A percentile compares a stretch with the other conserved stretches of the same genome.
phyloP scores from a whole-genome alignment of 2,113 vertebrate species.

The Chionomys nivalis region DNA sequence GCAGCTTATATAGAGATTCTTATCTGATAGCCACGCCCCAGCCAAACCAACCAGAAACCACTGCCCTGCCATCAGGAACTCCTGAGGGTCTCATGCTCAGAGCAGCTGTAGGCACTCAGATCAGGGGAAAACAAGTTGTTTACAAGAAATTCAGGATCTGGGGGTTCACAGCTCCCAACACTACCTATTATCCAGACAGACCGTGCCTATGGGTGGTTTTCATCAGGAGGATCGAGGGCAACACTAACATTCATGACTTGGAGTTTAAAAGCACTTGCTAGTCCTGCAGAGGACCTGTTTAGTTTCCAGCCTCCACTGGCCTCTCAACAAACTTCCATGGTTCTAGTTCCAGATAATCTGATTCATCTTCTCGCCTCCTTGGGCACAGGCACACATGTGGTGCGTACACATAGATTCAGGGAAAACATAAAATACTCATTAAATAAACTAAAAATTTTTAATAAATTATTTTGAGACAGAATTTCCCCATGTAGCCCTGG shows the following conservation, averaged over 20 bases:
- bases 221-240: not conserved
- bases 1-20: too few species aligned
- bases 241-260: not conserved
- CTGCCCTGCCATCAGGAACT: too few species aligned
- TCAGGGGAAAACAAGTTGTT: too few species aligned
- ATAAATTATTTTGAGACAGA: not conserved
- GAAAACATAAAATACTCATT: not conserved
- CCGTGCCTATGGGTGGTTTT: not conserved
- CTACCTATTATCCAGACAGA: not conserved
- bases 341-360: not conserved
- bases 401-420: not conserved
- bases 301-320: not conserved
- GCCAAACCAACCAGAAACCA: too few species aligned
- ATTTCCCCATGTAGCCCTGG: not conserved
- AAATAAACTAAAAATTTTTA: not conserved
- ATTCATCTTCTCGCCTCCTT: not conserved
- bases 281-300: not conserved
- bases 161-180: too few species aligned
- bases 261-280: not conserved
- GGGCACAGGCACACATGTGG: not conserved
- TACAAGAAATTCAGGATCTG: too few species aligned
- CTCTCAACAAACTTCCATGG: not conserved
- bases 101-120: too few species aligned
- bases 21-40: too few species aligned
- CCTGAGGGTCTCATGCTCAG: too few species aligned